Conservation (phyloP, 2,888 invertebrate species). For the Corbicula japonica region DNA sequence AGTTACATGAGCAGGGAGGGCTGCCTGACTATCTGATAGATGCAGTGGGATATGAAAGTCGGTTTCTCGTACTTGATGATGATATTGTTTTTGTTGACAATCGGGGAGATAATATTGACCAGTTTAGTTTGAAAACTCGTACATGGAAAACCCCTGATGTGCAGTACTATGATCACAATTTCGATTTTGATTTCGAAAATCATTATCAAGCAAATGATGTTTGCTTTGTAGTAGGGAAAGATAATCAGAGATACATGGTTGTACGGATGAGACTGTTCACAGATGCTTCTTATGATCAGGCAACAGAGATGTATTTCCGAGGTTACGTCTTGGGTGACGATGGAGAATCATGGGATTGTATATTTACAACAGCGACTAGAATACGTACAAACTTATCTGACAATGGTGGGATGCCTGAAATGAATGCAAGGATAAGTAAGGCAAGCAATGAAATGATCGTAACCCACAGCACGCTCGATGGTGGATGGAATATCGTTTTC, state of each 20-base stretch:
- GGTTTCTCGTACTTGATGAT: constrained; percentile 39
- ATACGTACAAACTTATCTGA: constrained; percentile 29
- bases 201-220: constrained; percentile 46
- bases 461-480: constrained; percentile 43
- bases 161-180: constrained; percentile 26
- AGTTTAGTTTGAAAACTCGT: constrained; percentile 40
- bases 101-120: constrained; percentile 41
- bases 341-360: constrained; percentile 37
- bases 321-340: constrained; percentile 37
- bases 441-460: constrained; percentile 54
- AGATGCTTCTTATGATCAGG: constrained; percentile 41
- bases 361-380: constrained; percentile 35
- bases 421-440: constrained; percentile 50
- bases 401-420: constrained; percentile 38
- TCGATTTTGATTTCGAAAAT: constrained; percentile 21
- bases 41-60: constrained; percentile 38
- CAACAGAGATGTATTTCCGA: constrained; percentile 45
- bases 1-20: constrained; percentile 41
- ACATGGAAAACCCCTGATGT: constrained; percentile 31
- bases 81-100: constrained; percentile 44
- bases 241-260: constrained; percentile 42
- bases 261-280: constrained; percentile 39
- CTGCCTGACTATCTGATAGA: constrained; percentile 39
- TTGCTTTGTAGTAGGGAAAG: constrained; percentile 36
- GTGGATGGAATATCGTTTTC: constrained; percentile 44